Conservation (phyloP, 2,113 vertebrate genomes). For the Rhinopomastus cyanomelas region DNA sequence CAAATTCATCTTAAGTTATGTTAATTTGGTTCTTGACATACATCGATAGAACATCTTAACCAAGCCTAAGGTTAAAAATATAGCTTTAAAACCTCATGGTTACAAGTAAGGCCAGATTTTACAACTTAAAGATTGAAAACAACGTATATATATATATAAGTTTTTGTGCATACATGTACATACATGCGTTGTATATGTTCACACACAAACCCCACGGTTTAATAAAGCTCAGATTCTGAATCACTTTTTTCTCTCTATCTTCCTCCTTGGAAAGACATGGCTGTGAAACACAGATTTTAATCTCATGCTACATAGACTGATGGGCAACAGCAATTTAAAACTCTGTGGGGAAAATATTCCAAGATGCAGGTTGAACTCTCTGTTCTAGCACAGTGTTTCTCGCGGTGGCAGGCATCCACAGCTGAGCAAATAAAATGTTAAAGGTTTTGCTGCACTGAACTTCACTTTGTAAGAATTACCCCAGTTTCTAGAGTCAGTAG, state of each 20-base stretch:
- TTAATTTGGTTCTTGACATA: slow-evolving; percentile 17
- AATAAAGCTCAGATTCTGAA: background rate
- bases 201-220: background rate
- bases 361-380: background rate
- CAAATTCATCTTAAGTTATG: slow-evolving; percentile 44
- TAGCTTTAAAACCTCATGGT: background rate
- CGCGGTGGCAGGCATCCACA: background rate
- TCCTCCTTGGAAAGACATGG: background rate
- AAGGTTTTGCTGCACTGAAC: background rate
- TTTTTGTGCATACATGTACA: too few species aligned
- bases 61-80: background rate
- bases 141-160: background rate
- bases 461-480: background rate
- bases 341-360: background rate
- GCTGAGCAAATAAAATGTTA: background rate
- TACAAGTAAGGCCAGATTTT: background rate
- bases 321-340: background rate
- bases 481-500: background rate
- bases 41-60: background rate
- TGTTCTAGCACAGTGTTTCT: background rate
- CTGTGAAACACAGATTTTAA: background rate
- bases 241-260: background rate
- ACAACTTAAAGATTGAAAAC: background rate
- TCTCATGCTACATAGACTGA: background rate
- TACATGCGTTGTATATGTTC: too few species aligned